These are phyloP conservation scores for Pontoporia blainvillei DNA, from an alignment of 2,113 vertebrate genomes.

Conservation along the genomic window DNA sequence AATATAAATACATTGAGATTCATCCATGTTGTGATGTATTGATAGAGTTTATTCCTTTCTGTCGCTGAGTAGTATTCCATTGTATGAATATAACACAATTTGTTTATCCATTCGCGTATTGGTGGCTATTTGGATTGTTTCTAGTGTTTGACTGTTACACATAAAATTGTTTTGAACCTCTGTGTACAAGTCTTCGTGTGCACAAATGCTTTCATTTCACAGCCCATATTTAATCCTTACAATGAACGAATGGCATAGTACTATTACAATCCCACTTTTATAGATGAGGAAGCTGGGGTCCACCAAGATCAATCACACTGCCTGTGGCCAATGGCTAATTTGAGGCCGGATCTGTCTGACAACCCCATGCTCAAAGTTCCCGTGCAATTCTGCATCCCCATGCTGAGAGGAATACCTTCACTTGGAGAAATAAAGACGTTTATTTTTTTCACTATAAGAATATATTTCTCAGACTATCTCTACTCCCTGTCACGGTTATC, in stretches of 20 bases:
- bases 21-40: not conserved
- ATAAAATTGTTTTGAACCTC: not conserved
- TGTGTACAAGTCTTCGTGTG: not conserved
- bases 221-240: not conserved
- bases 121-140: not conserved
- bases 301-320: not conserved
- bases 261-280: not conserved
- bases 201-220: not conserved
- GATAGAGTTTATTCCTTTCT: not conserved
- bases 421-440: conserved; percentile 27
- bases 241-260: not conserved
- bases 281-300: not conserved
- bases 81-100: not conserved
- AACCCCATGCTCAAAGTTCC: not conserved
- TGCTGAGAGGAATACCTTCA: not conserved
- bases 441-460: not conserved
- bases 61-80: not conserved
- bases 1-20: not conserved
- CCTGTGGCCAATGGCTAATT: not conserved
- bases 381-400: not conserved
- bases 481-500: not conserved
- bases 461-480: conserved; percentile 23
- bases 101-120: not conserved
- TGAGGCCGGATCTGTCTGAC: not conserved
- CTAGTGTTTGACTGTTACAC: not conserved